Evolutionary conservation across 2,113 vertebrate genomes (phyloP), one percentile per base, ranked within the genome.

Genomic region (Carassius carassius): DNA sequence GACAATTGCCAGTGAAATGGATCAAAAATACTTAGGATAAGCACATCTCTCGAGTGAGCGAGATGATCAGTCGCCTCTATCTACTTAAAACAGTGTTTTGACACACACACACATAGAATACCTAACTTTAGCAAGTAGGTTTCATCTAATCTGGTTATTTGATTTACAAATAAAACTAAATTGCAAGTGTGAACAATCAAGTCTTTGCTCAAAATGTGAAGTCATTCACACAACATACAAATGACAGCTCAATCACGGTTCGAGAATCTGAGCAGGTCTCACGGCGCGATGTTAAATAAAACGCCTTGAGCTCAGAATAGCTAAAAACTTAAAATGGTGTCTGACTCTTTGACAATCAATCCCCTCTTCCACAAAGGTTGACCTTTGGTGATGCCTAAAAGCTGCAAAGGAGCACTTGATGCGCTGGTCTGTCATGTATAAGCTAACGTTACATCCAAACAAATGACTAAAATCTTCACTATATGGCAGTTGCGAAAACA

Each of bases 1-100:
- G 82, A 88, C 82, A 80, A 81, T 88, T 84, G 77, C 70, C 72
- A 88, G 78, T 78, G 86, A 82, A 82, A 86, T 84, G 85, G 83
- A 79, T 88, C 77, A 65, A 86, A 86, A 86, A 88, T 88, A 88
- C 87, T 86, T 79, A 23, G 23, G 44, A 88, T 77, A 76, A 86
- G 78, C 85, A 86, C 78, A 81, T 84, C 19, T 84, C 76, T 5
- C 6, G 77, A 82, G 60, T 81, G 60, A 86, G 60, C 80, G 79
- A 86, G 49, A 72, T 51, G 65, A 83, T 56, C 81, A 76, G 79
- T 84, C 17, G 62, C 74, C n/a, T 84, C 79, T 63, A 80, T 76
- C 84, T 84, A 86, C 25, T 78, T 73, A 54, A 10, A 78, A 78
- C 69, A 23, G 49, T 70, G 72, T 78, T 35, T 41, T 74, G 54